Evolutionary conservation across 2,113 vertebrate species (phyloP), one percentile per base, ranked within the genome.

Genomic region (Lamprologus speciosus): DNA sequence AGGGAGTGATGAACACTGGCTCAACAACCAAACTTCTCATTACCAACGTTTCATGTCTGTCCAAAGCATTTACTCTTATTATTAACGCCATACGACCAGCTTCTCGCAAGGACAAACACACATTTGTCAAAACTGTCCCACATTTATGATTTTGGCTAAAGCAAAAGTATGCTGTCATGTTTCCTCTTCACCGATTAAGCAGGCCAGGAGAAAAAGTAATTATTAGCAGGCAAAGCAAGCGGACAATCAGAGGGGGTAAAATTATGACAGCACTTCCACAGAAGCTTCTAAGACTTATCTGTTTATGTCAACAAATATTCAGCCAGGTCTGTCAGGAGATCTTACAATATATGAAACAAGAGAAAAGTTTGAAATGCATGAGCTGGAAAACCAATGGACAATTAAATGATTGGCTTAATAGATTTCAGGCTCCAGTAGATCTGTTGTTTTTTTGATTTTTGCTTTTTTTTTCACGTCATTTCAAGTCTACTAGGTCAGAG

Each of bases 21-120:
- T 83, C 8, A 23, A 60, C 54, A 90, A 73, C 81, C 85, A 85
- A 90, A 90, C 88, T 83, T 54, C 60, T 80, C 79, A 63, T 73
- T 51, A 84, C 9, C 9, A 4, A 45, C 26, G 68, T 85, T 85
- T 83, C 23, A 85, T 91, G 88, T 89, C 82, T 82, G 65, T 85
- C 87, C 85, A 92, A 91, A 87, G 63, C 47, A 70, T 84, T 47
- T 70, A 57, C 81, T 80, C 28, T 80, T 6, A 5, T 47, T 54
- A 81, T 82, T 81, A 28, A 86, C 19, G 13, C 70, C 84, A 88
- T 47, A 78, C 19, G 5, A 35, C 51, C 57, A 42, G 63, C n/a
- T 13, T 84, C 73, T 40, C 11, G 4, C 40, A 33, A 47, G 51
- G 82, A 78, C 73, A 33, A 78, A 51, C 73, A 88, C 82, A 85